A percentile compares a stretch with the other conserved stretches of the same genome.
These are phyloP conservation scores for Macrotus californicus DNA, from an alignment of 2,113 vertebrate genomes.

Conservation along the genomic window DNA sequence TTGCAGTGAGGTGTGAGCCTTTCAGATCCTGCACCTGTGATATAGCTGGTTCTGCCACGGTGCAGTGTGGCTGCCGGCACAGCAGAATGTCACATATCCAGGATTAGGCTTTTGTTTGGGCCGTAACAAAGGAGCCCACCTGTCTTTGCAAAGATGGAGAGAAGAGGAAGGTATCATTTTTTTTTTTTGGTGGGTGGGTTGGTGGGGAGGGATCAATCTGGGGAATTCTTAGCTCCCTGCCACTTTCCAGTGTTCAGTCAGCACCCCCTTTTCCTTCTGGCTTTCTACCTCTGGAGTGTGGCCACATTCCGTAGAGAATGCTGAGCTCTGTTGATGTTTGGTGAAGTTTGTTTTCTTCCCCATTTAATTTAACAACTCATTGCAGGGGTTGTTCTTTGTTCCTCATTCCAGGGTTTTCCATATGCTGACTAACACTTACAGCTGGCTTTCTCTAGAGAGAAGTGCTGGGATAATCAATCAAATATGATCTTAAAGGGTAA, in stretches of 20 bases:
- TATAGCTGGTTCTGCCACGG: neutral
- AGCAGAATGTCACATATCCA: neutral
- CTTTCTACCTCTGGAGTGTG: neutral
- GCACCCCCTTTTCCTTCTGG: neutral
- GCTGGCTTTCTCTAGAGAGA: slow-evolving; percentile 38
- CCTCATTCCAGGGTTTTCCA: slow-evolving; percentile 45
- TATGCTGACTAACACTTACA: slow-evolving; percentile 47
- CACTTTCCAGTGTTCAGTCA: neutral
- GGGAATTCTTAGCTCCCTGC: neutral
- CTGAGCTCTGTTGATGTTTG: slow-evolving; percentile 45
- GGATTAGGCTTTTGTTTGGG: neutral
- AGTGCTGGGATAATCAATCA: slow-evolving; percentile 52
- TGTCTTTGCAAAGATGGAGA: neutral
- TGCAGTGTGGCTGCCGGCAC: neutral
- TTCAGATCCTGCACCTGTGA: neutral
- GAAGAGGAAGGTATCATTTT: neutral
- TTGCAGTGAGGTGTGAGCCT: neutral
- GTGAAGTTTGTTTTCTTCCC: slow-evolving; percentile 41
- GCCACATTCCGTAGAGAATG: neutral
- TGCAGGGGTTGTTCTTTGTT: slow-evolving; percentile 44
- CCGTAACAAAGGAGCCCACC: neutral
- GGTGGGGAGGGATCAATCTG: neutral
- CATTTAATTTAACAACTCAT: slow-evolving; percentile 59
- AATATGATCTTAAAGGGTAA: slow-evolving; percentile 62
- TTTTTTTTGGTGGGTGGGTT: neutral